Base-by-base conservation (phyloP, 2,113 vertebrate species). In the Saccopteryx leptura region DNA sequence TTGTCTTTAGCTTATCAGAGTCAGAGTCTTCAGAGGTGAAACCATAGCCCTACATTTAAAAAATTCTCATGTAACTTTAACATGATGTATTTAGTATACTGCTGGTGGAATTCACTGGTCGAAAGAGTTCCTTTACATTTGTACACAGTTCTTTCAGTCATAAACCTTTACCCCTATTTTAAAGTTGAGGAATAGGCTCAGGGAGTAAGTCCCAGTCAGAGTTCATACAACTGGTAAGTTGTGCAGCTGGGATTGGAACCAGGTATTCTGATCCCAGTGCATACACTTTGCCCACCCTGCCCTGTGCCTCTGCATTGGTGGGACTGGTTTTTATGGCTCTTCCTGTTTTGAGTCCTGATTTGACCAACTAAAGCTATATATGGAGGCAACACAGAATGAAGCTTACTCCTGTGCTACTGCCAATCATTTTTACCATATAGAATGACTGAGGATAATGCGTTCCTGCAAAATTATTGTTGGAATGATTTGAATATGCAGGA, bases 401-500 rank as follows among this genome's bases (percentile, higher is more conserved):
- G 60, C 48, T 74, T 86, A 54, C 2, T 71, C 21, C 65, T 92
- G 23, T 90, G 56, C 17, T 61, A 18, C 58, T 94, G 72, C 14
- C 58, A 81, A 17, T 95, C 87, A 84, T 52, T 86, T 80, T 75
- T 52, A 52, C 87, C 69, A 28, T 74, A 26, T 65, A 88, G 56
- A 92, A 81, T 17, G 65, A 71, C 15, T 54, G 14, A 56, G 6
- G 39, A 78, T 90, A 76, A 90, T 90, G 48, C 85, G 68, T 96
- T 95, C 75, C 46, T 93, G 68, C 68, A 96, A 74, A 95, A 69
- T 94, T 74, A 69, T 46, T 61, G n/a, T 76, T 84, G 84, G 33
- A 81, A 93, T 78, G 76, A 90, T 92, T 60, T 96, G 71, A 97
- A 96, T 96, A 88, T 93, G 75, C 63, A 88, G 80, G 66, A 92